Evolutionary conservation across 2,888 invertebrate genomes (phyloP), one percentile per base, ranked within the genome.

Genomic region (Diploptera punctata): DNA sequence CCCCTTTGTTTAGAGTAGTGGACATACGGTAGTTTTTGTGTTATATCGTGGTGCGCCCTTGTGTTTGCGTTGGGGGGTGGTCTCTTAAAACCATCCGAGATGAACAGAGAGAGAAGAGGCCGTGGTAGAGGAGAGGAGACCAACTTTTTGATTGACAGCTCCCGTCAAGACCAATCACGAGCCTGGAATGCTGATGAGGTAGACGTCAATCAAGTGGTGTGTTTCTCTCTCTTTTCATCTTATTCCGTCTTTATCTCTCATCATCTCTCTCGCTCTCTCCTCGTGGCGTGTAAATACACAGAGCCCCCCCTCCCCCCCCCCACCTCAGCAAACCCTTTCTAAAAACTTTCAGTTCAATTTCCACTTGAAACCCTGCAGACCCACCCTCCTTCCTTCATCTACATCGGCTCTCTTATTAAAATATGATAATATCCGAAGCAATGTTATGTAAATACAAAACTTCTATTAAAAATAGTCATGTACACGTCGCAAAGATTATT

Each of bases 151-250:
- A 92, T 91, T 91, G 92, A 92, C 92, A 92, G 90, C 87, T 88
- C 87, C n/a, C 86, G 87, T 88, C 88, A 89, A 88, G 86, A n/a
- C 91, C 91, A 91, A 91, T 91, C 87, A 88, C 89, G 87, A 87
- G 87, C 85, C 87, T 85, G 88, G 87, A 89, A 88, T 88, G 87
- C 89, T 90, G 91, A 91, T 91, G 90, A 90, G 89, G 85, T 86
- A 84, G 87, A 88, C 88, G 91, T 91, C 91, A 91, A 91, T 91
- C 91, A 91, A 47, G 65, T 44, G 70, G 62, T 31, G 65, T 61
- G 60, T 47, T 69, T 61, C 67, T 62, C 18, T 62, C 38, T 67
- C 67, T 26, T 67, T 67, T 47, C 44, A 26, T 67, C 49, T 38
- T 38, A 47, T 67, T 54, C 68, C 54, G n/a, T 68, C 68, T 67